Evolutionary conservation across 2,888 invertebrate genomes (phyloP).

Genomic region (Cantharis lateralis): DNA sequence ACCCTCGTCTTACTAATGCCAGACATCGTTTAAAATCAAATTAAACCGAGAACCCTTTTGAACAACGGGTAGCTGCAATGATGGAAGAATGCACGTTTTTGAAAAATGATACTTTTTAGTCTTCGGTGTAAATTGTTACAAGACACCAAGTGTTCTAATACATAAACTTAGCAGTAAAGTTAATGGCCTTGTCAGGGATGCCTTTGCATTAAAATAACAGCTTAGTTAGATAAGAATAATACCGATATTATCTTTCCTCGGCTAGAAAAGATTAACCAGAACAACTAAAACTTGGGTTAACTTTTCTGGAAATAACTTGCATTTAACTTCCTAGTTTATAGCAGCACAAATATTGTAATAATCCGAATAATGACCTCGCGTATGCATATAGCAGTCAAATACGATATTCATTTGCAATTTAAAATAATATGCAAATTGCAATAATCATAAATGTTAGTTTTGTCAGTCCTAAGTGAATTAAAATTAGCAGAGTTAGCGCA

Average conservation of each 20-base stretch:
- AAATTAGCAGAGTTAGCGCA: background rate
- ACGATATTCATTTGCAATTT: background rate
- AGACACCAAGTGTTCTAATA: conserved; percentile 3
- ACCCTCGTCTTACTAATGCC: background rate
- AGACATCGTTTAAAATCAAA: background rate
- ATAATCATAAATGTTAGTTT: background rate
- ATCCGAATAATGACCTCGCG: background rate
- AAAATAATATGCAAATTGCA: background rate
- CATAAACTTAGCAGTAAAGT: background rate
- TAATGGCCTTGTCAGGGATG: conserved; percentile 8
- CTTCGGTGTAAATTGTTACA: conserved; percentile 6
- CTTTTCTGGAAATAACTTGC: background rate
- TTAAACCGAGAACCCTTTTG: background rate
- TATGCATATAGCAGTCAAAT: background rate
- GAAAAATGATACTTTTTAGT: conserved; percentile 5
- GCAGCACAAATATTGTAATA: background rate
- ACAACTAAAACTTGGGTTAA: background rate
- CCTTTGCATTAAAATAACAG: background rate
- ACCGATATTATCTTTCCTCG: background rate
- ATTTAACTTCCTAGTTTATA: background rate
- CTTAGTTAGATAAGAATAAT: background rate
- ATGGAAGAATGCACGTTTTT: background rate
- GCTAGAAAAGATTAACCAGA: background rate
- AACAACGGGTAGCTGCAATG: background rate
- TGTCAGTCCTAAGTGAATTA: background rate